Evolutionary conservation across 2,888 invertebrate species (phyloP), one percentile per base, ranked within the genome.

Genomic region (Bombylius discolor): DNA sequence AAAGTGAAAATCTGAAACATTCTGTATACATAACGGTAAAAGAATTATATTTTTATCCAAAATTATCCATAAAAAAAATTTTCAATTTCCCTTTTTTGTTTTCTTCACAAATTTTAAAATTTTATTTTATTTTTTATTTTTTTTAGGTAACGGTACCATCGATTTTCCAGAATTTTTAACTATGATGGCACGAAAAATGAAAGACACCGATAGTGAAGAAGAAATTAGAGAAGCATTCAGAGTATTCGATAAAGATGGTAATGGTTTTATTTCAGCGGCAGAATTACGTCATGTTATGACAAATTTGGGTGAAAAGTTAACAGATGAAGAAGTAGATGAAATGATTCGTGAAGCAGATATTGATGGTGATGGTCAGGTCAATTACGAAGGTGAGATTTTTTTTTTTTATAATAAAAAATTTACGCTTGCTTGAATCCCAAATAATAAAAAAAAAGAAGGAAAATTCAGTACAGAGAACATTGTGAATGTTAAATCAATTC

Each of bases 101-200:
- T 11, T 42, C 1, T 42, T 11, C n/a, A n/a, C n/a, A n/a, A n/a
- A n/a, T n/a, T 42, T 42, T 42, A 4, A 11, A 42, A 5, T 42
- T 42, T 42, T 42, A 9, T 3, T 36, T 36, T 36, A 3, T 36
- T 6, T 2, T 36, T 49, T 32, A 4, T 48, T 46, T 23, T 45
- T 56, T 72, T 39, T 75, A 97, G 97, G 96, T 72, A 98, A 98
- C 78, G 98, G 98, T 72, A 98, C 97, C 76, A 98, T 99, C 79
- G 98, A 99, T 81, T 99, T 99, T 79, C 97, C 97, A 68, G 98
- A 99, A 80, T 99, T 99, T 83, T 84, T 99, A 71, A 97, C 97
- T 75, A 98, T 99, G 97, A 99, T 99, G 98, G 98, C 98, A 71
- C 87, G 97, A 73, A 99, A 98, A 84, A 97, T 98, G 95, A 97